Percentiles rank a stretch among this genome's conserved stretches.
These are phyloP conservation scores for Cavia porcellus DNA, from an alignment of 2,113 vertebrate genomes.

Conservation along the genomic window DNA sequence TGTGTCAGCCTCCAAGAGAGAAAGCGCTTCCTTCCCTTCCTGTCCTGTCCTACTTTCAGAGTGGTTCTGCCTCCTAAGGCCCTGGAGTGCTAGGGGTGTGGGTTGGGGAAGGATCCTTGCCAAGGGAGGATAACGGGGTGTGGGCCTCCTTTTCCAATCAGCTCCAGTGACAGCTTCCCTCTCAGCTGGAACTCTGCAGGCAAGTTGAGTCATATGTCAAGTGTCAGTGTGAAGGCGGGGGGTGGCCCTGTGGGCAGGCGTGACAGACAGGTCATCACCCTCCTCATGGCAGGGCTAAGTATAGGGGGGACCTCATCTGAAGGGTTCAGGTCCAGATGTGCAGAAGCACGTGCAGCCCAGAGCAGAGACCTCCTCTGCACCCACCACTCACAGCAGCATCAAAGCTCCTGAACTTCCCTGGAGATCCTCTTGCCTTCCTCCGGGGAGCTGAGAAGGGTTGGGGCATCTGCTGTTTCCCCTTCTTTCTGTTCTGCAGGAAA, in stretches of 20 bases:
- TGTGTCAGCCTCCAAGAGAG: not conserved
- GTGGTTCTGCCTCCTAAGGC: not conserved
- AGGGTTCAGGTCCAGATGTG: slow-evolving; percentile 18
- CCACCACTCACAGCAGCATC: not conserved
- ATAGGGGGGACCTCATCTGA: slow-evolving; percentile 18
- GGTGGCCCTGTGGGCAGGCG: not conserved
- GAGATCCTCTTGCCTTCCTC: not conserved
- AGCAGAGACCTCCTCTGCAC: not conserved
- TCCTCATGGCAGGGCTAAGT: slow-evolving; percentile 51
- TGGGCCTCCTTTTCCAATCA: not conserved
- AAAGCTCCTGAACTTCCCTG: not conserved
- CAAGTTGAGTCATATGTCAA: slow-evolving; percentile 68
- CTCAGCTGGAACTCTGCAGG: not conserved
- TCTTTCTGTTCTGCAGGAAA: not conserved
- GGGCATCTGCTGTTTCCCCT: not conserved
- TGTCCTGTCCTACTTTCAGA: not conserved
- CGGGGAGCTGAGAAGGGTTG: not conserved
- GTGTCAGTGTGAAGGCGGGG: slow-evolving; percentile 61
- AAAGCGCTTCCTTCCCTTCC: not conserved
- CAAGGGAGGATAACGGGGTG: not conserved
- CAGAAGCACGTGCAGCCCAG: not conserved
- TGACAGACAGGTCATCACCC: slow-evolving; percentile 39
- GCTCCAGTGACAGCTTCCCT: not conserved
- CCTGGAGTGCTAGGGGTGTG: no score
- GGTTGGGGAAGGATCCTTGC: not conserved